Evolutionary conservation across 2,888 invertebrate genomes (phyloP), one percentile per base, ranked within the genome.

Genomic region (Erannis defoliaria): DNA sequence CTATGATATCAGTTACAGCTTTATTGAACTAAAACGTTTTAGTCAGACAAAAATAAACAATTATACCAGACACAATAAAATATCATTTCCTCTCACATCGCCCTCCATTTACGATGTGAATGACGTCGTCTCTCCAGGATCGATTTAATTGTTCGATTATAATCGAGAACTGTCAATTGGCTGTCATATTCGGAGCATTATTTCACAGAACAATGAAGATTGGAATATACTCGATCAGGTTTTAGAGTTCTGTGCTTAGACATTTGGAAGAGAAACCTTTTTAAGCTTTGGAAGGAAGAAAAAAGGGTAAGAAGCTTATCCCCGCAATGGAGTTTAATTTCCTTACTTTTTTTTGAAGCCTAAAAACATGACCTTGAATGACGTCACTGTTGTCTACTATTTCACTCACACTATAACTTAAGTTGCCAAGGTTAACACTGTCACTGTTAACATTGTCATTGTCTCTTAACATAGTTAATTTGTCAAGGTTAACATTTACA

Each of bases 131-230:
- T 68, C 72, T 78, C 79, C 76, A 76, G 75, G 77, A 75, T 76
- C 78, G 51, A 58, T 71, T 71, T 68, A 66, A 81, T 85, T 85
- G 86, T 86, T 83, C 81, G 75, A 85, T 88, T 84, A 85, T 82
- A 71, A 81, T 79, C 76, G 79, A 80, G 74, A 78, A 74, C 85
- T 86, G 90, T 88, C 92, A 89, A 88, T 89, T 84, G 85, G 72
- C 82, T 89, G 90, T 92, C 92, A 90, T 86, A 89, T 86, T 84
- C 73, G 70, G 78, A 69, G 55, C 58, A 60, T 53, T 58, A 61
- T 56, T 42, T 45, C 56, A 26, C 26, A 40, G 46, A 19, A 86
- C 86, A 89, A 88, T 86, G 78, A 78, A 61, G 79, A 78, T 88
- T 88, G 84, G 81, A 89, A 87, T 85, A 14, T 40, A 38, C 21